These are phyloP conservation scores for Acleris holmiana DNA, from an alignment of 2,888 invertebrate species.

Conservation along the genomic window DNA sequence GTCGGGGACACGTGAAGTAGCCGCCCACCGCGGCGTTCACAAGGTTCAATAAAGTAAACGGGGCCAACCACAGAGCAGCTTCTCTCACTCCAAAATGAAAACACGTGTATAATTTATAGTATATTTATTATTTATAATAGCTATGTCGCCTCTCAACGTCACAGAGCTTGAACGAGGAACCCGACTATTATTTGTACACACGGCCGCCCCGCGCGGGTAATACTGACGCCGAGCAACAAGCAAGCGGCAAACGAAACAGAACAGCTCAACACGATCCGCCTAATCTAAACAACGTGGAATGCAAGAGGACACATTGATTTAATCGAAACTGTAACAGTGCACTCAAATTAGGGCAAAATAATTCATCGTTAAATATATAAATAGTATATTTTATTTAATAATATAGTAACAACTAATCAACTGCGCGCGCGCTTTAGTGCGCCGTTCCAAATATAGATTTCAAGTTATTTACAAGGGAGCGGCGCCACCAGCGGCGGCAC, in stretches of 20 bases:
- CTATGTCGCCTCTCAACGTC: constrained; percentile 68
- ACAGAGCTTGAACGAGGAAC: constrained; percentile 69
- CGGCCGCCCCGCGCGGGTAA: constrained; percentile 37
- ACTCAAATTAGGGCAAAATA: constrained; percentile 59
- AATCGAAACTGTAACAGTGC: constrained; percentile 48
- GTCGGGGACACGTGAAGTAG: no score
- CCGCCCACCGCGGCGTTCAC: no score
- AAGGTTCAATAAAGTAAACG: no score
- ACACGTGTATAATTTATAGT: constrained; percentile 55
- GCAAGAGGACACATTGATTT: constrained; percentile 62
- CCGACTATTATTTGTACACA: constrained; percentile 61
- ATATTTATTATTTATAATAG: constrained; percentile 73
- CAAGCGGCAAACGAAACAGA: constrained; percentile 5
- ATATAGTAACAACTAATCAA: constrained; percentile 44
- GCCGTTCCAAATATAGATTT: constrained; percentile 12
- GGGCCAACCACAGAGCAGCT: no score
- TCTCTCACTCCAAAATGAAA: constrained; percentile 38
- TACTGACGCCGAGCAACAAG: constrained; percentile 18
- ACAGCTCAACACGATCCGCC: not conserved
- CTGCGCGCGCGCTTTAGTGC: constrained; percentile 16
- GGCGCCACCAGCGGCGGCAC: not conserved
- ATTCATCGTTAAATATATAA: constrained; percentile 65
- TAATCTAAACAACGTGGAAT: constrained; percentile 67
- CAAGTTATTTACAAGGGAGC: constrained; percentile 28
- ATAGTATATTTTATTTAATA: constrained; percentile 59